Evolutionary conservation across 2,797 vertebrate genomes (phyloP).

Genomic region (Oreortyx pictus): DNA sequence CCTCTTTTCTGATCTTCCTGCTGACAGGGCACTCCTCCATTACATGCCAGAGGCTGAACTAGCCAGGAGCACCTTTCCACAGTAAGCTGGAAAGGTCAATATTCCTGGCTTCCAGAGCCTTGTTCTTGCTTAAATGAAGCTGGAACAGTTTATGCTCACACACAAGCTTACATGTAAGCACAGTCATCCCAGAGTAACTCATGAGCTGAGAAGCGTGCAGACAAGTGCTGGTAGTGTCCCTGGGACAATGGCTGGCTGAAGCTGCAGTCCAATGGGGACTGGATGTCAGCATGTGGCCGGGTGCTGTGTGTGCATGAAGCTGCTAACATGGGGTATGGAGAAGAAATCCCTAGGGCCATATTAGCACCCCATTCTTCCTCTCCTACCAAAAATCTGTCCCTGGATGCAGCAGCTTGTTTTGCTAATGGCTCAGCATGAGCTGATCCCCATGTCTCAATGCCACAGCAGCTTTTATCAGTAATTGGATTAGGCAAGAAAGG

Average conservation of each 20-base stretch:
- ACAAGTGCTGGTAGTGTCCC: background rate
- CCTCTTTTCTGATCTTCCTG: background rate
- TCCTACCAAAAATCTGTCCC: background rate
- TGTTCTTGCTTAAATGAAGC: background rate
- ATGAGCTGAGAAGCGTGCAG: background rate
- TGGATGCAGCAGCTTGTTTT: background rate
- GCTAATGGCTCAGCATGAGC: background rate
- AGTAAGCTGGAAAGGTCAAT: constrained; percentile 10
- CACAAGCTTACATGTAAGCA: background rate
- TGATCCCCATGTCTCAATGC: background rate
- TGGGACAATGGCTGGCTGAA: background rate
- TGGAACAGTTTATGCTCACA: background rate
- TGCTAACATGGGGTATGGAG: rapidly evolving
- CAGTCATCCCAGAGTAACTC: background rate
- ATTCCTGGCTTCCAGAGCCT: background rate
- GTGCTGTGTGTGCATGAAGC: background rate
- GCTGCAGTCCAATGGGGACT: background rate
- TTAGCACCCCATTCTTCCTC: constrained; percentile 21
- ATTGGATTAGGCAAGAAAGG: constrained; percentile 17
- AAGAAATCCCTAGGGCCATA: background rate
- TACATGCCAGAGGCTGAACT: background rate
- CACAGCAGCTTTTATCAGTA: background rate
- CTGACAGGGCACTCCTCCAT: background rate
- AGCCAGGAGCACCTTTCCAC: background rate
- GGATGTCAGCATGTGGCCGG: background rate